Evolutionary conservation across 2,797 vertebrate species (phyloP), one percentile per base, ranked within the genome.

Genomic region (Perdix hodgsoniae): DNA sequence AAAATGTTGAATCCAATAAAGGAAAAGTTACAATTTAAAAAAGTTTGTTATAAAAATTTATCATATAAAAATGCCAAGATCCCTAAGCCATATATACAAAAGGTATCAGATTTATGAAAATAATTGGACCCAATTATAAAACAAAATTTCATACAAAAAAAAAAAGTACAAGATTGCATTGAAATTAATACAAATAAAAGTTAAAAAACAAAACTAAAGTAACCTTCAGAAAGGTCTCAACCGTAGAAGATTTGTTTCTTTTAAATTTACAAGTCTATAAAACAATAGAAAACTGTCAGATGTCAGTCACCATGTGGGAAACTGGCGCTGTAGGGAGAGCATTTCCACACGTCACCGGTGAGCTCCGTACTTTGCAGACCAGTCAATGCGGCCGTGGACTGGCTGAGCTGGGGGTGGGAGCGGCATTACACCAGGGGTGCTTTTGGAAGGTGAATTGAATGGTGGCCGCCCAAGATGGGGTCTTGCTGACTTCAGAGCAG

Each of bases 281-380:
- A 84, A 27, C n/a, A 47, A 49, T 52, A 56, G 42, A 69, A 49
- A 56, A 83, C 5, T 23, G 66, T 39, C 60, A 83, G 17, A 10
- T 0, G 6, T 4, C 35, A 70, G 88, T 37, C 65, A 27, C 15
- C 52, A 31, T n/a, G 35, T 16, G 60, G 82, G 61, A 72, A 42
- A 49, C 12, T 31, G 2, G 2, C 49, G 6, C 33, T 54, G 50
- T n/a, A 56, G 61, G 4, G 3, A 31, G 59, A 64, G 19, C 9
- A n/a, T 72, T 42, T 11, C 12, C 8, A 15, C 10, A 2, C 0
- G 93, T 98, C 98, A 99, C 86, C 98, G 98, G 94, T 97, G 98
- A 94, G 98, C 86, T 0, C 97, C 96, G 0, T 99, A 99, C 98
- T 99, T 99, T 10, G 98, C 98, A 89, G 98, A 98, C 99, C 99